Evolutionary conservation across 2,797 vertebrate species (phyloP).

Genomic region (Masticophis lateralis): DNA sequence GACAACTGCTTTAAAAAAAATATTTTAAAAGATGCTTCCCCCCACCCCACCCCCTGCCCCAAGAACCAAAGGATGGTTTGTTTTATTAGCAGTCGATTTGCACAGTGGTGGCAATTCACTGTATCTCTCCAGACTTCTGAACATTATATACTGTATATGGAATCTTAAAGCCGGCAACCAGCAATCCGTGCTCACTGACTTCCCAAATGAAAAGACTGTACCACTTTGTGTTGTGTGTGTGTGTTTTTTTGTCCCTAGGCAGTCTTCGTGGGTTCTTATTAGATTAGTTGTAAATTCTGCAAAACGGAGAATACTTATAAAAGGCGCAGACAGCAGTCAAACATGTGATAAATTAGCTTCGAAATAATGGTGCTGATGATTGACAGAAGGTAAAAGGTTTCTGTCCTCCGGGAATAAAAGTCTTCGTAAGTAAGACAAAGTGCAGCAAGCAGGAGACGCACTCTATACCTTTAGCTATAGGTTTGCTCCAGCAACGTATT

Average conservation of each 20-base stretch:
- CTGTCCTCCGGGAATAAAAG: not conserved
- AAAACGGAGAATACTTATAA: conserved; percentile 27
- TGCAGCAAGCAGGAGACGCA: not conserved
- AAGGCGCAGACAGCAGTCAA: conserved; percentile 4
- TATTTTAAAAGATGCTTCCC: not conserved
- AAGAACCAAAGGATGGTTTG: not conserved
- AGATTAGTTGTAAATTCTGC: conserved; percentile 19
- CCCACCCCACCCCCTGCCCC: not conserved
- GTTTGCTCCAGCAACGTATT: not conserved
- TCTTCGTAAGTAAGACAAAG: conserved; percentile 8
- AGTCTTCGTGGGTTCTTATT: conserved; percentile 16
- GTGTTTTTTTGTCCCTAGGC: not conserved
- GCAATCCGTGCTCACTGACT: not conserved
- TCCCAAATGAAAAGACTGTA: not conserved
- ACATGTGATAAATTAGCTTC: conserved; percentile 25
- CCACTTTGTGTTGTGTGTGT: not conserved
- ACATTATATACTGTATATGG: not conserved
- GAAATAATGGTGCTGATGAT: conserved; percentile 17
- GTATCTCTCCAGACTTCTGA: not conserved
- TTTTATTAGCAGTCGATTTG: not conserved
- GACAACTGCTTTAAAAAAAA: not conserved
- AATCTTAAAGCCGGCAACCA: not conserved
- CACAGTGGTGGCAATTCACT: not conserved
- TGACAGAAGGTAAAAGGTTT: conserved; percentile 31
- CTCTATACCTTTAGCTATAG: not conserved